phyloP scores from a whole-genome alignment of 1,140 invertebrate genomes.

The Drosophila navojoa region DNA sequence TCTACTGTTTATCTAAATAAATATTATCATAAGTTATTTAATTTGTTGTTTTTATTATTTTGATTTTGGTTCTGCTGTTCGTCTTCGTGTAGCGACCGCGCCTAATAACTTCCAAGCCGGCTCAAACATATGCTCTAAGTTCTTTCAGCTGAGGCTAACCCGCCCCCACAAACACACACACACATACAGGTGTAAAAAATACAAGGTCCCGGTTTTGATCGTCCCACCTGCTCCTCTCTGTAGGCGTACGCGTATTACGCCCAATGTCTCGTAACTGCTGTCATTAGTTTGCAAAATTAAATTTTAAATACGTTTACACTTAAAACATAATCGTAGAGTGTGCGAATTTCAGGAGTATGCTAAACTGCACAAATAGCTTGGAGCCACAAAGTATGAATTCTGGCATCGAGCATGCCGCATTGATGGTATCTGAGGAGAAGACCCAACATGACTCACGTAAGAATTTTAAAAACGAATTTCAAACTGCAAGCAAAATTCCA shows the following conservation, averaged over 20 bases:
- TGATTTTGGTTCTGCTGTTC: not conserved
- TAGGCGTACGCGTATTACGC: conserved; percentile 31
- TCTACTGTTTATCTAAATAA: conserved; percentile 21
- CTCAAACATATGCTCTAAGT: conserved; percentile 37
- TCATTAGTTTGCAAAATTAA: conserved; percentile 70
- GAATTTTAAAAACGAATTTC: conserved; percentile 71
- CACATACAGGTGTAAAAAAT: not conserved
- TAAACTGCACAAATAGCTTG: conserved; percentile 92
- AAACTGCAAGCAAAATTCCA: conserved; percentile 41
- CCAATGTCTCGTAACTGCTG: conserved; percentile 46
- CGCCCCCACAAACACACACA: conserved; percentile 15
- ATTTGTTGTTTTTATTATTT: not conserved
- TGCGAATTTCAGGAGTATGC: conserved; percentile 91
- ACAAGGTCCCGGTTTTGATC: not conserved
- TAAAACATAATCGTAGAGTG: conserved; percentile 86
- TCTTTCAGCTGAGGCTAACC: conserved; percentile 48
- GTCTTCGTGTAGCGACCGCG: conserved; percentile 52
- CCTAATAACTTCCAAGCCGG: conserved; percentile 78
- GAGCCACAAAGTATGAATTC: conserved; percentile 88
- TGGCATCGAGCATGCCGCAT: conserved; percentile 89
- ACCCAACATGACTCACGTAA: conserved; percentile 92
- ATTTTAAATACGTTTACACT: conserved; percentile 83
- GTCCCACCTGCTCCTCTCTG: conserved; percentile 4
- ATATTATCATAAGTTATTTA: not conserved
- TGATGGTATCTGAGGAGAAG: conserved; percentile 91